These are phyloP conservation scores for Cynocephalus volans DNA, from an alignment of 2,113 vertebrate species.

Conservation along the genomic window DNA sequence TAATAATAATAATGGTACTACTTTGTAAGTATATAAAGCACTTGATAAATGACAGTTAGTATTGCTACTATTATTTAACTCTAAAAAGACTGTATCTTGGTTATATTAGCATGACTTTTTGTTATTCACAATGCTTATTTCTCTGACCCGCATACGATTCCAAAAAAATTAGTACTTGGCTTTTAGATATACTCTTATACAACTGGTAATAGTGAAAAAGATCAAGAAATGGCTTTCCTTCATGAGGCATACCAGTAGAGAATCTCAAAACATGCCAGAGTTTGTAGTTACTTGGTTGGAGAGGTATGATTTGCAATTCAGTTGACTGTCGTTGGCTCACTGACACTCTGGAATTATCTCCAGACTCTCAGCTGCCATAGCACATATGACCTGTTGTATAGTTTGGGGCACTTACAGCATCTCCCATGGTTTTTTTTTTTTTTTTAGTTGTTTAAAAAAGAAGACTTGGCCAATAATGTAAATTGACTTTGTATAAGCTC, in stretches of 20 bases:
- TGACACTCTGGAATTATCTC: background rate
- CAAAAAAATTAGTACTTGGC: background rate
- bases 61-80: background rate
- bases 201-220: background rate
- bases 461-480: conserved; percentile 8
- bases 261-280: background rate
- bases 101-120: background rate
- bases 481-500: background rate
- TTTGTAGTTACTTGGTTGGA: background rate
- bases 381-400: background rate
- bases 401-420: background rate
- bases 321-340: background rate
- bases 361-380: background rate
- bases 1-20: background rate
- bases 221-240: background rate
- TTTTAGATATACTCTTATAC: background rate
- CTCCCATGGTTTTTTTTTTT: background rate
- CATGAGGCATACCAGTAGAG: background rate
- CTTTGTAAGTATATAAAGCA: background rate
- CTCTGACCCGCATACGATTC: background rate
- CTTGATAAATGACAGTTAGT: background rate
- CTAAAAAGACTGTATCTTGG: background rate
- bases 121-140: background rate
- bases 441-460: background rate
- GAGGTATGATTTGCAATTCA: background rate